A percentile compares a stretch with the other conserved stretches of the same genome.
Conservation (phyloP, 2,797 vertebrate species). For the Pipistrellus pygmaeus region DNA sequence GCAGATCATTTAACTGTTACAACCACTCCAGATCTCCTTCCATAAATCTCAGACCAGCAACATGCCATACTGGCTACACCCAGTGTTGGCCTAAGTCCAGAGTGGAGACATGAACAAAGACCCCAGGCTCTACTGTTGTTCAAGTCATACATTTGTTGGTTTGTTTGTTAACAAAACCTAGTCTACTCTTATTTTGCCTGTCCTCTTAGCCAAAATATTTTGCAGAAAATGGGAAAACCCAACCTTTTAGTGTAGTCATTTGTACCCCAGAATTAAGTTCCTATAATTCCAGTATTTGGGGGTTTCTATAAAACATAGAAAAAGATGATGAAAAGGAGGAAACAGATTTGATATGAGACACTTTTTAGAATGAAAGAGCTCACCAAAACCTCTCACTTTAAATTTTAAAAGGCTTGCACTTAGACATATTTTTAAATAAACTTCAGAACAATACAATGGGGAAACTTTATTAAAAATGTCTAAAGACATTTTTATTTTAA, state of each 20-base stretch:
- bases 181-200: background rate
- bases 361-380: background rate
- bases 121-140: background rate
- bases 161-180: background rate
- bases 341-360: background rate
- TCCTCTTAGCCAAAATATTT: background rate
- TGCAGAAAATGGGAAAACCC: background rate
- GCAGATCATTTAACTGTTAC: background rate
- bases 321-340: background rate
- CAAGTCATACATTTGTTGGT: background rate
- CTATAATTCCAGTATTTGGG: background rate
- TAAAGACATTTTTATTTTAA: background rate
- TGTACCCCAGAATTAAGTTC: background rate
- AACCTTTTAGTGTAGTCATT: background rate
- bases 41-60: background rate
- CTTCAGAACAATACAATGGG: background rate
- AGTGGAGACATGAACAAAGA: background rate
- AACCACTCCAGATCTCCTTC: background rate
- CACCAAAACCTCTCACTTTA: background rate
- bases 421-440: background rate
- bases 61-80: rapidly evolving
- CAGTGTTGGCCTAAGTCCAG: no score
- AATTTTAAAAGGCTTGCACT: background rate
- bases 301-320: background rate
- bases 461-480: background rate